These are phyloP conservation scores for Chalcis sispes DNA, from an alignment of 2,888 invertebrate species.

Conservation along the genomic window DNA sequence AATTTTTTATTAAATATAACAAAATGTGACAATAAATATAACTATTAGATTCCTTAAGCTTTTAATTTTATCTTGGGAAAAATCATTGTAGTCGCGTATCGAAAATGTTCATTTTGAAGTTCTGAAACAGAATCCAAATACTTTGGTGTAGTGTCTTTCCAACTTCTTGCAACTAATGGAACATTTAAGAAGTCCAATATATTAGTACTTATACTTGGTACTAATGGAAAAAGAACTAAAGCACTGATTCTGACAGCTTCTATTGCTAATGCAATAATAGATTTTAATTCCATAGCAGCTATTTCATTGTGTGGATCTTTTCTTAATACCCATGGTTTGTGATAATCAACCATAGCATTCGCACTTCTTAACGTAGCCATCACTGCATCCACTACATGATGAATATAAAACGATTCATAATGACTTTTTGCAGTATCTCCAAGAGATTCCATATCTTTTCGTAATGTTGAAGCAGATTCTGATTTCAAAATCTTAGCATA, in stretches of 20 bases:
- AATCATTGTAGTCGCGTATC: slow-evolving; percentile 61
- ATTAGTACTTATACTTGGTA: slow-evolving; percentile 84
- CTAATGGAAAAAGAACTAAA: slow-evolving; percentile 90
- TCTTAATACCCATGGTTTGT: slow-evolving; percentile 92
- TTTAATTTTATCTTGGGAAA: slow-evolving; percentile 63
- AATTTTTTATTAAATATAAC: no score
- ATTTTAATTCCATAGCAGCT: slow-evolving; percentile 80
- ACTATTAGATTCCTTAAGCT: no score
- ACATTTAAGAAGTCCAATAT: slow-evolving; percentile 84
- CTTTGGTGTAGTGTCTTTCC: slow-evolving; percentile 75
- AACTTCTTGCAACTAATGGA: slow-evolving; percentile 76
- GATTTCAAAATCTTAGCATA: slow-evolving; percentile 75
- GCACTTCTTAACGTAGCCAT: slow-evolving; percentile 86
- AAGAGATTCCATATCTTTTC: slow-evolving; percentile 77
- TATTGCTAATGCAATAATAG: slow-evolving; percentile 88
- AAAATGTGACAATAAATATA: slow-evolving; percentile 9
- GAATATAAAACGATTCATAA: slow-evolving; percentile 87
- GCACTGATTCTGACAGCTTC: slow-evolving; percentile 89
- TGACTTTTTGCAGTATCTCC: slow-evolving; percentile 81
- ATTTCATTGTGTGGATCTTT: slow-evolving; percentile 77
- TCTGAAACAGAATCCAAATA: slow-evolving; percentile 54
- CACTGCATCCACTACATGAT: slow-evolving; percentile 88
- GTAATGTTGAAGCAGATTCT: slow-evolving; percentile 78
- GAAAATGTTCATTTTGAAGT: slow-evolving; percentile 39
- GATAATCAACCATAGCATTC: slow-evolving; percentile 91